phyloP scores from a whole-genome alignment of 2,797 vertebrate genomes.

The Oreochromis grahami region DNA sequence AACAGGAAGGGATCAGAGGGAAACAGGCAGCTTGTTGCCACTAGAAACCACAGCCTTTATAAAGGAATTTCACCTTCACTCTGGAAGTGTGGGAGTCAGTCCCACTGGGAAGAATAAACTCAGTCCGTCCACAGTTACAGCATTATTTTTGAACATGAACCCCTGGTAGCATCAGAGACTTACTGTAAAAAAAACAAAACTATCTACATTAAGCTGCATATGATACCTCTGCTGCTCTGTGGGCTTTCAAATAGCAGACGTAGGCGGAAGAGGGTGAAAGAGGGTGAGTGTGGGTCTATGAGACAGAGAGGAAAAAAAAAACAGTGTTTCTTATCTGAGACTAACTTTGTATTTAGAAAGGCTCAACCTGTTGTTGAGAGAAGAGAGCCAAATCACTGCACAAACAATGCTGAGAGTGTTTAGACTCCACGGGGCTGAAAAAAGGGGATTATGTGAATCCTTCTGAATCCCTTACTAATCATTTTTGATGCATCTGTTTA shows the following conservation, averaged over 20 bases:
- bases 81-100: conserved; percentile 49
- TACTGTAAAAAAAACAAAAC: neutral
- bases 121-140: neutral
- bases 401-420: neutral
- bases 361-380: neutral
- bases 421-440: neutral
- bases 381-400: neutral
- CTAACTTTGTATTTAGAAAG: conserved; percentile 9
- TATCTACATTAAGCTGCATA: conserved; percentile 14
- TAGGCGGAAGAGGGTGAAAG: neutral
- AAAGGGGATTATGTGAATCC: neutral
- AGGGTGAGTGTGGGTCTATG: neutral
- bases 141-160: neutral
- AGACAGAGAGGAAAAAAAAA: neutral
- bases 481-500: neutral
- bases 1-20: conserved; percentile 43
- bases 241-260: neutral
- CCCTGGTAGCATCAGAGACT: neutral
- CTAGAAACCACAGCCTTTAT: conserved; percentile 59
- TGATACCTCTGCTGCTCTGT: conserved; percentile 9
- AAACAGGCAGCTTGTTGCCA: conserved; percentile 60
- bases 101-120: conserved; percentile 11
- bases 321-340: conserved; percentile 24
- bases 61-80: conserved; percentile 66
- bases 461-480: neutral